Conservation (phyloP, 2,113 vertebrate species). For the Hippocampus zosterae region DNA sequence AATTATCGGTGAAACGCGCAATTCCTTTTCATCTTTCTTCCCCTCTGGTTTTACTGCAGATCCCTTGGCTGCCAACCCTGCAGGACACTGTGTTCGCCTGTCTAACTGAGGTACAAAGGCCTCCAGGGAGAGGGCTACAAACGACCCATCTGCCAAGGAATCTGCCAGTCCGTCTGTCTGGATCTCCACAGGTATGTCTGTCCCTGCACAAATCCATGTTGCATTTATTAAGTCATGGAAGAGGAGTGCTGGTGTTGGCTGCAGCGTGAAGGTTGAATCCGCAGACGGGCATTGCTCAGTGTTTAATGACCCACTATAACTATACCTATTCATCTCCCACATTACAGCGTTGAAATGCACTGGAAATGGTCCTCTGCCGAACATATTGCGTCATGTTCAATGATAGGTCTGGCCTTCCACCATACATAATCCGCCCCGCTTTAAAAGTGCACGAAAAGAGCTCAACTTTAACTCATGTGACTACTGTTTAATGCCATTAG, state of each 20-base stretch:
- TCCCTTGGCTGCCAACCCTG: slow-evolving; percentile 12
- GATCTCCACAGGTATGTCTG: slow-evolving; percentile 53
- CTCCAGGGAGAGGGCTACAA: slow-evolving; percentile 31
- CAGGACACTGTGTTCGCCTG: slow-evolving; percentile 14
- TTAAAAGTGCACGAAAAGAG: slow-evolving; percentile 3
- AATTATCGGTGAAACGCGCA: background rate
- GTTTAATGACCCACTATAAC: slow-evolving; percentile 67
- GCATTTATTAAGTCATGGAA: slow-evolving; percentile 43
- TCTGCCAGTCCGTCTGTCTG: slow-evolving; percentile 46
- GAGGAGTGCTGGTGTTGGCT: slow-evolving; percentile 32
- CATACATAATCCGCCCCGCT: background rate
- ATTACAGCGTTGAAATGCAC: slow-evolving; percentile 39
- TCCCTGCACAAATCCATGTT: slow-evolving; percentile 42
- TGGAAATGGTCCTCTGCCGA: slow-evolving; percentile 38
- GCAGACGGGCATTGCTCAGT: slow-evolving; percentile 48
- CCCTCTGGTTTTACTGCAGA: background rate
- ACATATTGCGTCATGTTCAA: slow-evolving; percentile 38
- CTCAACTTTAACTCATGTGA: slow-evolving; percentile 2
- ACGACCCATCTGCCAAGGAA: slow-evolving; percentile 56
- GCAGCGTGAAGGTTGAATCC: slow-evolving; percentile 66
- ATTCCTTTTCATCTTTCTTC: background rate
- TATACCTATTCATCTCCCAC: slow-evolving; percentile 61
- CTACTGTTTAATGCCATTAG: slow-evolving; percentile 6
- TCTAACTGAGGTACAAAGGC: slow-evolving; percentile 26
- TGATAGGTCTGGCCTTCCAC: slow-evolving; percentile 26